These are phyloP conservation scores for Thamnaconus septentrionalis DNA, from an alignment of 2,113 vertebrate genomes.

Conservation along the genomic window DNA sequence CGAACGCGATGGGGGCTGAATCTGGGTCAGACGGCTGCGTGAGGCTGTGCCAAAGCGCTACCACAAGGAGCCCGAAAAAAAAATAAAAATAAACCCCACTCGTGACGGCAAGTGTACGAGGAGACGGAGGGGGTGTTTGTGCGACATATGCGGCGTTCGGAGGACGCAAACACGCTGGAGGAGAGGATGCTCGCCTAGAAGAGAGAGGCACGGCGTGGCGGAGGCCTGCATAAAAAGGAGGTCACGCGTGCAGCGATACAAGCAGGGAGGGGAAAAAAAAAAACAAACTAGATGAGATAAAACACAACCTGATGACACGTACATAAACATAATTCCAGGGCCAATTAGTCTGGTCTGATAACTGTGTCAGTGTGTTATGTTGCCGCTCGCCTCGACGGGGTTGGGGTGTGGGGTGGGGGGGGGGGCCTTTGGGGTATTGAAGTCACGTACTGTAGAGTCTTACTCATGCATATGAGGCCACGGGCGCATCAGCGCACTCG, in stretches of 20 bases:
- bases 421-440: conserved; percentile 50
- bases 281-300: too few relatives aligned
- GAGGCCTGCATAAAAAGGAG: not conserved
- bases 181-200: too few relatives aligned
- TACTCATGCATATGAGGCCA: conserved; percentile 69
- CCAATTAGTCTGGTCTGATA: conserved; percentile 66
- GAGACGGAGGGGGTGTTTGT: too few relatives aligned
- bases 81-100: conserved; percentile 23
- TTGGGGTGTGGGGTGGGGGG: too few relatives aligned
- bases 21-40: conserved; percentile 61
- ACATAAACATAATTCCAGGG: conserved; percentile 30
- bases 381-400: conserved; percentile 13
- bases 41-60: conserved; percentile 46
- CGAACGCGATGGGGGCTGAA: conserved; percentile 32
- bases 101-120: too few relatives aligned
- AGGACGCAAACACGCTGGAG: too few relatives aligned
- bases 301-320: not conserved
- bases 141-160: too few relatives aligned
- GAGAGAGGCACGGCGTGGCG: not conserved
- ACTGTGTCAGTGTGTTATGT: conserved; percentile 71
- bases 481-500: conserved; percentile 53
- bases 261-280: not conserved
- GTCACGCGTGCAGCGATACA: not conserved
- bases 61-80: conserved; percentile 15
- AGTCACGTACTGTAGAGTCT: conserved; percentile 53